A percentile compares a stretch with the other conserved stretches of the same genome.
These are phyloP conservation scores for Nemopilema nomurai DNA, from an alignment of 30 jellyfish, hydroid and myxozoan genomes.

Conservation along the genomic window DNA sequence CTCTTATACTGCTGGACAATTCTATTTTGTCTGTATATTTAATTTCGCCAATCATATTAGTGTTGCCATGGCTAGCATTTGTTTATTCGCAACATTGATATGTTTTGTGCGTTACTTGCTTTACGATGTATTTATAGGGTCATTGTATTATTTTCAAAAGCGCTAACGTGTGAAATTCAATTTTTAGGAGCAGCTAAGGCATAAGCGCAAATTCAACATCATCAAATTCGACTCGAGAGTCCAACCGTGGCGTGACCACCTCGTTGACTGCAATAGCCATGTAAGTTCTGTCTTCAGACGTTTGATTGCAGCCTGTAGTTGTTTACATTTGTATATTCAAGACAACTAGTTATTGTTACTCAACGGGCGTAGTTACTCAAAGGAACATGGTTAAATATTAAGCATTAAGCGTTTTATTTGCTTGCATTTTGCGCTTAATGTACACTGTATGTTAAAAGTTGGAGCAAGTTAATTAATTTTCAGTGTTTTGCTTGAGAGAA, in stretches of 20 bases:
- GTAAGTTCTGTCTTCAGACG: constrained; percentile 42
- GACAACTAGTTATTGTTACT: too few species aligned
- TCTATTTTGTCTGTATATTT: too few species aligned
- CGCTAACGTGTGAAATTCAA: not conserved
- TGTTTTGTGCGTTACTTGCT: not conserved
- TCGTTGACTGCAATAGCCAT: constrained; percentile 77
- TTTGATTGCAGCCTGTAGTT: not conserved
- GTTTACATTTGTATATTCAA: not conserved
- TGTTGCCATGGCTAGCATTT: not conserved
- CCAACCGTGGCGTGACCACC: constrained; percentile 92
- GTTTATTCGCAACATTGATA: not conserved
- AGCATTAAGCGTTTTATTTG: too few species aligned
- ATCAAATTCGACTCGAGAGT: constrained; percentile 84
- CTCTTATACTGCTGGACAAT: too few species aligned
- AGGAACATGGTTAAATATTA: too few species aligned
- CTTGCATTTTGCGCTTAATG: too few species aligned
- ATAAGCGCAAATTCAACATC: constrained; percentile 79
- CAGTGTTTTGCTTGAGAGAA: too few species aligned
- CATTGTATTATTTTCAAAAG: not conserved
- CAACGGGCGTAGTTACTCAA: too few species aligned
- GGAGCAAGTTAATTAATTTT: too few species aligned
- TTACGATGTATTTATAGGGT: not conserved
- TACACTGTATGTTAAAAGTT: too few species aligned
- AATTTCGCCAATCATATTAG: not conserved
- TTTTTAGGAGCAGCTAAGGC: constrained; percentile 87